Percentiles rank a stretch among this genome's conserved stretches.
Conservation (phyloP, 2,888 invertebrate species). For the Tipula helvola region DNA sequence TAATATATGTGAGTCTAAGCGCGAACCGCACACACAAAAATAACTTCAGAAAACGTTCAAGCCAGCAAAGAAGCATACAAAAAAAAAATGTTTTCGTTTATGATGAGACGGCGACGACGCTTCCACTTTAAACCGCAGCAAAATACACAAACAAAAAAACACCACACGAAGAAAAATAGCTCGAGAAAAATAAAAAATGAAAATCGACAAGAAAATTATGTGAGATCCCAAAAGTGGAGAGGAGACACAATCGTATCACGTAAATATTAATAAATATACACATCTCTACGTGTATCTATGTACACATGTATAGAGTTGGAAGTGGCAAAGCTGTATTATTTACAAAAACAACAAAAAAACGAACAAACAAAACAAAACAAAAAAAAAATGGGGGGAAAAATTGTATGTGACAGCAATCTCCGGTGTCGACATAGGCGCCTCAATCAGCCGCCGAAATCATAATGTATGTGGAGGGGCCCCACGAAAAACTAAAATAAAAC, state of each 20-base stretch:
- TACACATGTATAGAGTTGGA: not conserved
- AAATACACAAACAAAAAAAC: conserved; percentile 9
- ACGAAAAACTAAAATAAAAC: not conserved
- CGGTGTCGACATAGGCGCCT: conserved; percentile 11
- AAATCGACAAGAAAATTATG: not conserved
- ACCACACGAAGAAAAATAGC: not conserved
- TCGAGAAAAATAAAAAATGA: not conserved
- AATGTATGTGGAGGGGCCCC: not conserved
- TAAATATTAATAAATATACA: not conserved
- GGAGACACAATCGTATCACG: not conserved
- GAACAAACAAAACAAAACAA: not conserved
- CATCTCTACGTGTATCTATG: not conserved
- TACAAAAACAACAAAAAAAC: not conserved
- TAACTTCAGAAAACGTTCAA: not conserved
- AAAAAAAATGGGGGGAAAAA: conserved; percentile 7
- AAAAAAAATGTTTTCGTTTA: not conserved
- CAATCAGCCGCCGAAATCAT: conserved; percentile 8
- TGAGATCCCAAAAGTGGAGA: not conserved
- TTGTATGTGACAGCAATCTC: conserved; percentile 10
- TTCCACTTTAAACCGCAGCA: conserved; percentile 9
- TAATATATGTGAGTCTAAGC: not conserved
- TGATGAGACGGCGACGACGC: conserved; percentile 9
- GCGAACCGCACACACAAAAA: not conserved
- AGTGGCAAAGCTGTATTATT: conserved; percentile 5
- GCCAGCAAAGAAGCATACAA: not conserved